Base-by-base conservation (phyloP, 2,888 invertebrate genomes). In the Exocentrus adspersus region DNA sequence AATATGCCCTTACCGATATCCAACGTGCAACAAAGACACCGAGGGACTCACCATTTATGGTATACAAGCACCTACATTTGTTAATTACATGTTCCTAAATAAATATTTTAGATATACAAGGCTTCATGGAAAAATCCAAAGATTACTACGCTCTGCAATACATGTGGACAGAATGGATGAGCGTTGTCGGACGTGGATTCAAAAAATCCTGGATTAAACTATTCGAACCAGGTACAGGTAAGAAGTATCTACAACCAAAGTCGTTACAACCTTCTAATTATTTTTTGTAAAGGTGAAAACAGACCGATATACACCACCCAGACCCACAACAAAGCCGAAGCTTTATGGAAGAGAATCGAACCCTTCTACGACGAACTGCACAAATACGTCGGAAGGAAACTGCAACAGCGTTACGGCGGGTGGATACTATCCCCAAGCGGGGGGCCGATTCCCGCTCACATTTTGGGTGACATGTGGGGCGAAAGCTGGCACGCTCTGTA, bases 121-220 rank as follows among this genome's bases (percentile, higher is more conserved):
- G n/a, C n/a, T 3, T 32, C n/a, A 32, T 85, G 61, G 74, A 81
- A 1, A 77, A 72, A 37, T 87, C 87, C 46, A 84, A 85, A 48
- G 83, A 90, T 75, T 87, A 87, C 65, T 85, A 89, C 57, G 87
- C 89, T 77, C 79, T 91, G 51, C 75, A 83, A 2, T 86, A 89
- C 71, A 86, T 86, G 61, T 92, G 91, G 91, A 85, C 85, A 72
- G 84, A 83, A 1, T 92, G 90, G 85, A 82, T 90, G 68, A 86
- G 89, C 73, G 85, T 82, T 0, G 86, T 88, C 7, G 91, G 28
- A 14, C 20, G 10, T 9, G 91, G 2, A 86, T 81, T 68, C 85
- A 85, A 78, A 87, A 90, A 75, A 82, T 86, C 30, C 24, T 24
- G 24, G n/a, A 5, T 37, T 5, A n/a, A 37, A 24, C 7, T 37